A percentile compares a stretch with the other conserved stretches of the same genome.
Evolutionary conservation across 30 jellyfish, hydroid and myxozoan species (phyloP).

Genomic region (Rhopilema esculentum): DNA sequence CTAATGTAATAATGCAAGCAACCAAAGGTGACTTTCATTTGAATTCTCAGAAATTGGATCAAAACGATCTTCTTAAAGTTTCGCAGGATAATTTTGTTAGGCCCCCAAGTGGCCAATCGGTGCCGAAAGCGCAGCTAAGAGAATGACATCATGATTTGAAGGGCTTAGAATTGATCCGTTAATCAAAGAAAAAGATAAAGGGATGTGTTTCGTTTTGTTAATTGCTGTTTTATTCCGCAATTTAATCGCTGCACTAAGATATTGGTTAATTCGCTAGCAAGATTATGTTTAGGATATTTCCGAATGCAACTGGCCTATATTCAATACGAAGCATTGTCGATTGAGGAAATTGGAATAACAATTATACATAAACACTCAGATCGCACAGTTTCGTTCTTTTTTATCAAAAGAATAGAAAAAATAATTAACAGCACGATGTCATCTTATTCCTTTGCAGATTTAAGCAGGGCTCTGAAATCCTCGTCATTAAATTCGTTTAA

Average conservation of each 20-base stretch:
- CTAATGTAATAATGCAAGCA: constrained; percentile 32
- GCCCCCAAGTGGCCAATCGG: constrained; percentile 78
- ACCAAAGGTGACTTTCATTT: constrained; percentile 48
- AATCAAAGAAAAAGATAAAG: constrained; percentile 40
- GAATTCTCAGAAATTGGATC: constrained; percentile 67
- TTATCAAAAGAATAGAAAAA: constrained; percentile 45
- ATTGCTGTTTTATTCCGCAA: constrained; percentile 52
- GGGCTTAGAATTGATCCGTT: constrained; percentile 68
- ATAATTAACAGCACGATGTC: constrained; percentile 73
- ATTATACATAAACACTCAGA: constrained; percentile 55
- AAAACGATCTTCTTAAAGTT: constrained; percentile 64
- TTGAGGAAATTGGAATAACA: constrained; percentile 73
- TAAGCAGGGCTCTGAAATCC: not conserved
- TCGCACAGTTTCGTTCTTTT: constrained; percentile 60
- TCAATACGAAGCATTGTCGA: constrained; percentile 65
- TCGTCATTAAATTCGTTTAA: constrained; percentile 42
- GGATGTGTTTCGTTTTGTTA: constrained; percentile 75
- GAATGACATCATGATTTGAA: constrained; percentile 69
- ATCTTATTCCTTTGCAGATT: constrained; percentile 55
- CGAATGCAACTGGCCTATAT: constrained; percentile 53
- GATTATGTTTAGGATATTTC: constrained; percentile 58
- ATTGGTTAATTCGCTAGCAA: constrained; percentile 62
- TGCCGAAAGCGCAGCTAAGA: constrained; percentile 67
- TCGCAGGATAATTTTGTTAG: constrained; percentile 62
- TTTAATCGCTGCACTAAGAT: constrained; percentile 46